A percentile compares a stretch with the other conserved stretches of the same genome.
Conservation (phyloP, 2,888 invertebrate species). For the Cryptus viduatorius region DNA sequence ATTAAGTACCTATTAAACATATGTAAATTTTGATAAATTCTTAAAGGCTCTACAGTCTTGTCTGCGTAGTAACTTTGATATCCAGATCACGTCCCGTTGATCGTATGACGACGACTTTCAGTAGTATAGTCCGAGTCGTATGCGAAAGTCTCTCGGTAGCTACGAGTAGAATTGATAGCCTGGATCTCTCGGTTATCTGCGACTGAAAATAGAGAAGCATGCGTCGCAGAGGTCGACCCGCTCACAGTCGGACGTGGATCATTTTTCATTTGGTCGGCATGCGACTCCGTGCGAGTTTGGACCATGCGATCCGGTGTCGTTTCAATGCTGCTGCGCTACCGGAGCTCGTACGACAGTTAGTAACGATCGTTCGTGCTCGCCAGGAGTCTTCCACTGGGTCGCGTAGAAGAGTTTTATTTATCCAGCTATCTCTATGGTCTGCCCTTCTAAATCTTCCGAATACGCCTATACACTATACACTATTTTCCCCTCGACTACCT, state of each 20-base stretch:
- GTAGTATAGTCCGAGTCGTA: neutral
- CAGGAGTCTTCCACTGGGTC: constrained; percentile 19
- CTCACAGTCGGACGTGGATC: constrained; percentile 62
- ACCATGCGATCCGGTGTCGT: constrained; percentile 60
- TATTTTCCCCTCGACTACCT: neutral
- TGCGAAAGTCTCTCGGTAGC: constrained; percentile 8
- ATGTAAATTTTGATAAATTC: neutral
- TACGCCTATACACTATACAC: constrained; percentile 28
- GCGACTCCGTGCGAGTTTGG: constrained; percentile 60
- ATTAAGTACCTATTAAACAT: neutral
- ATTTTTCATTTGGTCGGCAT: constrained; percentile 68
- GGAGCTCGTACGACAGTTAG: constrained; percentile 61
- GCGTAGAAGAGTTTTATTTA: constrained; percentile 59
- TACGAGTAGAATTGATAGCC: constrained; percentile 60
- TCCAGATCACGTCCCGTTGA: constrained; percentile 35
- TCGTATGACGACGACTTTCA: constrained; percentile 47
- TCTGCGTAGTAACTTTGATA: neutral
- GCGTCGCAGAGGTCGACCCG: constrained; percentile 56
- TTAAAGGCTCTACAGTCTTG: neutral
- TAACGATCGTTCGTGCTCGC: constrained; percentile 68
- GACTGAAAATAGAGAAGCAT: constrained; percentile 61
- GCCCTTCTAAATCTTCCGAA: constrained; percentile 60
- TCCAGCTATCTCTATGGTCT: constrained; percentile 29
- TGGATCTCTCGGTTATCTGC: constrained; percentile 53
- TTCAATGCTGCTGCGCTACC: constrained; percentile 36